Base-by-base conservation (phyloP, 2,113 vertebrate species). In the Nerophis lumbriciformis region DNA sequence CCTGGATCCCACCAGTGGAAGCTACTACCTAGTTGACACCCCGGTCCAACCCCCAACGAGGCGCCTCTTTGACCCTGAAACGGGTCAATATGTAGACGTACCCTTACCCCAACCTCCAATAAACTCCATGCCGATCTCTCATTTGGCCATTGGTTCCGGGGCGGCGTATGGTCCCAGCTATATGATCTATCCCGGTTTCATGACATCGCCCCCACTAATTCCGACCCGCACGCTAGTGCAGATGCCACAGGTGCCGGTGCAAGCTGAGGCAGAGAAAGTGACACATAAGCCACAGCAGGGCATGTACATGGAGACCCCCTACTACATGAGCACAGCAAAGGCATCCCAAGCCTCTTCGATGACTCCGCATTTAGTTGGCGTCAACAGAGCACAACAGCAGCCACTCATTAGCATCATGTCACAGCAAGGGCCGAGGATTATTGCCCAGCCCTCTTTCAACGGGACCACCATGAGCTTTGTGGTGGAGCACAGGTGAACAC, bases 391-490 rank as follows among this genome's bases (percentile, higher is more conserved):
- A 65, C 51, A 65, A 73, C 65, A 80, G 48, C 93, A 94, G 67
- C 95, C 94, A 0, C 83, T 95, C 55, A 93, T 98, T 86, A 95
- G 94, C 90, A 92, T 98, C 85, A 91, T 87, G 0, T 94, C 97
- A 0, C 94, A 97, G 36, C 93, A 93, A 51, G 94, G 94, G 6
- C 94, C 96, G 0, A 82, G 94, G 19, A 93, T 98, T 79, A 90
- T 98, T 0, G 95, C 96, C 0, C 94, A 95, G 0, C 94, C 95
- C 4, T 95, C 94, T 4, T 98, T 98, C 4, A 95, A 99, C 0
- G 95, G 97, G 68, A 98, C 94, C 53, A 98, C 95, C 79, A 95
- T 98, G 97, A 95, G 95, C 79, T 98, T 98, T 5, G 94, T 97
- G 83, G 93, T 99, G 76, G 97, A 98, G 79, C 97, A 98, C 82